Evolutionary conservation across 2,113 vertebrate species (phyloP), one percentile per base, ranked within the genome.

Genomic region (Ceyx cyanopectus): DNA sequence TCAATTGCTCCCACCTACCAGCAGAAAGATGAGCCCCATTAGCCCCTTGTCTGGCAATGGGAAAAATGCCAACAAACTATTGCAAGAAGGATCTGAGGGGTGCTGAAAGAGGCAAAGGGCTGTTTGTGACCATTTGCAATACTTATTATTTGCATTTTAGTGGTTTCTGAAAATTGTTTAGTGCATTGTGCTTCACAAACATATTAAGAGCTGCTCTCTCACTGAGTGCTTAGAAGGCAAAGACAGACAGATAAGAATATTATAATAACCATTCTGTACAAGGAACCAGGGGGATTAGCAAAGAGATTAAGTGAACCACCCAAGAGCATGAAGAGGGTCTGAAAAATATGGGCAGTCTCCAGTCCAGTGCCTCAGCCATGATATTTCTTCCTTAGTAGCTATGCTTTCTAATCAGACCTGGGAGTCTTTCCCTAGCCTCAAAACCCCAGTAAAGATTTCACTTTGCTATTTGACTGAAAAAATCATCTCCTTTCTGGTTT

Each of bases 401-500:
- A 6, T 61, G 19, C 18, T 92, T 92, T 86, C 37, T 79, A 56
- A 53, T 72, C 63, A 76, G 79, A 14, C 34, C 50, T 56, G 46
- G 40, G 79, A 93, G 19, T 53, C 43, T 78, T 85, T 82, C 27
- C 30, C 34, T 62, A 68, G 24, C 69, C 90, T 90, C 61, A 67
- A 83, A 91, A 60, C 32, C 27, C 14, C 72, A 87, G 53, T 37
- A 60, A 92, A 75, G 67, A 14, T 73, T 74, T 88, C 75, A 56
- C n/a, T 66, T 94, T 83, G 30, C 43, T 69, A 5, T 81, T 77
- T 53, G 57, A 60, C 53, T 76, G 75, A 50, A 93, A 92, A 95
- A 95, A 67, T 57, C 21, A 13, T 32, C 54, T 65, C 46, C 30
- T 82, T 89, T 85, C 61, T 92, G 57, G 12, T 94, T 95, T 95